These are phyloP conservation scores for Eurosta solidaginis DNA, from an alignment of 1,140 invertebrate genomes.

Conservation along the genomic window DNA sequence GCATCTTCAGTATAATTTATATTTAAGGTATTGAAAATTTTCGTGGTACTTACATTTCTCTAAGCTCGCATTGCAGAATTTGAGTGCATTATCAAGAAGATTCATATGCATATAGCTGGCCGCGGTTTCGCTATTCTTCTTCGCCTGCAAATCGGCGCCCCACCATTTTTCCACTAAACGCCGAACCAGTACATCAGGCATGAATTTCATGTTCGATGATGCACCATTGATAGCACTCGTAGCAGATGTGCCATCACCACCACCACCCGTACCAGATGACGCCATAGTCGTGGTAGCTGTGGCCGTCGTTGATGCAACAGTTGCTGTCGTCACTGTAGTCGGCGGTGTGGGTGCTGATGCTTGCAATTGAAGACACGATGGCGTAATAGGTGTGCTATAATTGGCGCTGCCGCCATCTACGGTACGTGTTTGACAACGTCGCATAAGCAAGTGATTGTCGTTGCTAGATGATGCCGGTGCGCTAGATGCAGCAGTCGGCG, in stretches of 20 bases:
- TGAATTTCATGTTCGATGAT: conserved; percentile 55
- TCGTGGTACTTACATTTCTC: conserved; percentile 55
- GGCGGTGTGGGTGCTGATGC: not conserved
- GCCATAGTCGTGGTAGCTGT: conserved; percentile 57
- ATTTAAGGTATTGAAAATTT: not conserved
- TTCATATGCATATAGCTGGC: conserved; percentile 67
- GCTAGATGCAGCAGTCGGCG: not conserved
- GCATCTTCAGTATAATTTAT: not conserved
- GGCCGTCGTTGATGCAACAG: conserved; percentile 52
- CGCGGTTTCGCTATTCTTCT: conserved; percentile 67
- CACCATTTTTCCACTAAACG: conserved; percentile 74
- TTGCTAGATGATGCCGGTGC: not conserved
- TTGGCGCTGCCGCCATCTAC: not conserved
- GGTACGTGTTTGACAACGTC: not conserved
- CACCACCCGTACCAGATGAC: conserved; percentile 45
- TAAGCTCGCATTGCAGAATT: conserved; percentile 66
- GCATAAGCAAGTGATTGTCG: not conserved
- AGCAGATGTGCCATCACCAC: conserved; percentile 47
- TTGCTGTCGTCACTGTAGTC: conserved; percentile 49
- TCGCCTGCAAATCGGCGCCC: conserved; percentile 66
- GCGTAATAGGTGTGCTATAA: conserved; percentile 5
- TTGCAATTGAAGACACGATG: conserved; percentile 26
- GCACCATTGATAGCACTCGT: conserved; percentile 35
- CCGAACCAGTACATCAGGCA: conserved; percentile 70
- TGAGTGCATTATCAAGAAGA: conserved; percentile 66